Percentiles rank a stretch among this genome's conserved stretches.
These are phyloP conservation scores for Ceratina calcarata DNA, from an alignment of 1,140 invertebrate genomes.

Conservation along the genomic window DNA sequence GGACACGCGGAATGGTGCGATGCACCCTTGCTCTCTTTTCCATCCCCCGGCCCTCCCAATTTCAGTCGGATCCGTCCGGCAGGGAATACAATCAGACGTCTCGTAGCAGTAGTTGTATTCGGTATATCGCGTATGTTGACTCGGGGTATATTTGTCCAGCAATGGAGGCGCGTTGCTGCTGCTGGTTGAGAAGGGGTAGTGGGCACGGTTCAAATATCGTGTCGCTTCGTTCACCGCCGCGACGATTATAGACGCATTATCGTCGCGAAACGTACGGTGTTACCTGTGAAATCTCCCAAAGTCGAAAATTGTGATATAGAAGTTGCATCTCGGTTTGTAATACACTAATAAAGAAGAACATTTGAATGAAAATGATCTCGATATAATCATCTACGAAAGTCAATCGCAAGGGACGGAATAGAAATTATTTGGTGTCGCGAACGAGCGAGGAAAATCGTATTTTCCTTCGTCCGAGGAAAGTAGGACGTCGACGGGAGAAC, in stretches of 20 bases:
- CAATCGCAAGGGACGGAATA: too few relatives aligned
- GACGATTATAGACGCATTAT: constrained; percentile 73
- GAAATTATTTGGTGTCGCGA: too few relatives aligned
- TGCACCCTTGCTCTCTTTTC: constrained; percentile 15
- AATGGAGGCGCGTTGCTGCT: constrained; percentile 71
- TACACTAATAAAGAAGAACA: too few relatives aligned
- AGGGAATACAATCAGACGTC: constrained; percentile 70
- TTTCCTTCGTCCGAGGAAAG: too few relatives aligned
- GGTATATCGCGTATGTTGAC: constrained; percentile 79
- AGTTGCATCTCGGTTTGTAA: too few relatives aligned
- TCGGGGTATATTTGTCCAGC: constrained; percentile 79
- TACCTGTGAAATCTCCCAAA: neutral
- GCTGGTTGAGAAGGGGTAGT: constrained; percentile 45
- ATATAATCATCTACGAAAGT: too few relatives aligned
- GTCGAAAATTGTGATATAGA: constrained; percentile 3
- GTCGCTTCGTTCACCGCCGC: constrained; percentile 66
- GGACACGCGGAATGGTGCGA: neutral
- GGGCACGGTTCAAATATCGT: constrained; percentile 71
- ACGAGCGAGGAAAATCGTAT: too few relatives aligned
- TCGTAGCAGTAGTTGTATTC: constrained; percentile 66
- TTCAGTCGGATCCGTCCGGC: constrained; percentile 56
- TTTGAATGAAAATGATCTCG: too few relatives aligned
- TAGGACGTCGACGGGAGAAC: neutral
- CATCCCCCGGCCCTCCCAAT: constrained; percentile 47
- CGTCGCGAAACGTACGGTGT: constrained; percentile 28